These are phyloP conservation scores for Alouatta palliata DNA, from an alignment of 2,113 vertebrate genomes.

Conservation along the genomic window DNA sequence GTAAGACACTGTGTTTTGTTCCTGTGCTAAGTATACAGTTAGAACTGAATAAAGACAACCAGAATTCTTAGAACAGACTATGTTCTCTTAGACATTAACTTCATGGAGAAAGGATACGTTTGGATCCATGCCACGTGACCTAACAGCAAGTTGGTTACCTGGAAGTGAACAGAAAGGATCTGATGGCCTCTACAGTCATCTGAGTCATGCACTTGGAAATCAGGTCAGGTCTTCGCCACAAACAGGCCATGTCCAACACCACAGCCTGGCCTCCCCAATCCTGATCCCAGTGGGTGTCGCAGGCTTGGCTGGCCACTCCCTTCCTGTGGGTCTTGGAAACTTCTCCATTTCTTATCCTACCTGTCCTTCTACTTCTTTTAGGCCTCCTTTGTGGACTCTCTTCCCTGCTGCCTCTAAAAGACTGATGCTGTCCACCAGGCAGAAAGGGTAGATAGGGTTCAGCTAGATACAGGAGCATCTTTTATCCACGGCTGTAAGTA, in stretches of 20 bases:
- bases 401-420: neutral
- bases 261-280: accelerated
- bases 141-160: neutral
- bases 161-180: neutral
- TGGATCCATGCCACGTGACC: neutral
- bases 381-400: neutral
- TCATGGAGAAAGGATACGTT: conserved; percentile 47
- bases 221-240: neutral
- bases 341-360: neutral
- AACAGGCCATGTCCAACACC: neutral
- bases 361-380: neutral
- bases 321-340: neutral
- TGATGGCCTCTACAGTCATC: neutral
- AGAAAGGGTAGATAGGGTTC: neutral
- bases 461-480: neutral
- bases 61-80: conserved; percentile 53
- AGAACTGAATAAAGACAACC: conserved; percentile 69
- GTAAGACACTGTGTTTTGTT: conserved; percentile 61
- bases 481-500: neutral
- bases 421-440: neutral
- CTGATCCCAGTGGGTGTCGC: accelerated
- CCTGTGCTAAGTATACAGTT: conserved; percentile 51
- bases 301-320: too few relatives aligned
- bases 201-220: neutral
- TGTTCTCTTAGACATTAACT: conserved; percentile 52